Evolutionary conservation across 2,797 vertebrate species (phyloP).

Genomic region (Eulemur rubriventer): DNA sequence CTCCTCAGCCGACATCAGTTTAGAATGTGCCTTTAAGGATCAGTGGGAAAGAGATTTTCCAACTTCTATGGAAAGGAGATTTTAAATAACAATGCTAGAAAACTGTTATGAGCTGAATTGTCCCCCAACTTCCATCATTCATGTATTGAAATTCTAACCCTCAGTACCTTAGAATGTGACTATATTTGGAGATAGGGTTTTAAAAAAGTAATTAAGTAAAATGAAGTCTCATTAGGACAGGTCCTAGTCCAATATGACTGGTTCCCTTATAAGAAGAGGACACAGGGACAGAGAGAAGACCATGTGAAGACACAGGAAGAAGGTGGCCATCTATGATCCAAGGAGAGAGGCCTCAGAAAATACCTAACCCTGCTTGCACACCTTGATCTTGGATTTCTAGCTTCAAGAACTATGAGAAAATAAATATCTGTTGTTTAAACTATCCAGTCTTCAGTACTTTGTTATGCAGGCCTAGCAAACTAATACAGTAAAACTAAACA

Average conservation of each 20-base stretch:
- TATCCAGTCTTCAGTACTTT: neutral
- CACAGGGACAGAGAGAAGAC: neutral
- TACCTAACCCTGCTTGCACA: neutral
- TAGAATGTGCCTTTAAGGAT: neutral
- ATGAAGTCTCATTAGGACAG: neutral
- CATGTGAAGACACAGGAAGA: neutral
- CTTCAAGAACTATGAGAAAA: neutral
- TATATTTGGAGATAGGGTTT: neutral
- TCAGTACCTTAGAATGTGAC: neutral
- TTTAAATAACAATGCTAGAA: neutral
- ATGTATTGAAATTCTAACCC: neutral
- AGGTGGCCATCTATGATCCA: neutral
- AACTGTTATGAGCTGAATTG: neutral
- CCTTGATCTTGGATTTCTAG: neutral
- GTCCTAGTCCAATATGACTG: neutral
- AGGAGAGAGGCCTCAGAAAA: neutral
- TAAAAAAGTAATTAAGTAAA: neutral
- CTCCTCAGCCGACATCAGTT: neutral
- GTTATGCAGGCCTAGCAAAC: neutral
- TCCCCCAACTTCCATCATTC: neutral
- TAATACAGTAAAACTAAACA: neutral
- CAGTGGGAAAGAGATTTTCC: neutral
- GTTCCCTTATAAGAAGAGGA: neutral
- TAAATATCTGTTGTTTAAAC: neutral
- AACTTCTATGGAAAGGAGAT: neutral